These are phyloP conservation scores for Unio delphinus DNA, from an alignment of 2,888 invertebrate species.

Conservation along the genomic window DNA sequence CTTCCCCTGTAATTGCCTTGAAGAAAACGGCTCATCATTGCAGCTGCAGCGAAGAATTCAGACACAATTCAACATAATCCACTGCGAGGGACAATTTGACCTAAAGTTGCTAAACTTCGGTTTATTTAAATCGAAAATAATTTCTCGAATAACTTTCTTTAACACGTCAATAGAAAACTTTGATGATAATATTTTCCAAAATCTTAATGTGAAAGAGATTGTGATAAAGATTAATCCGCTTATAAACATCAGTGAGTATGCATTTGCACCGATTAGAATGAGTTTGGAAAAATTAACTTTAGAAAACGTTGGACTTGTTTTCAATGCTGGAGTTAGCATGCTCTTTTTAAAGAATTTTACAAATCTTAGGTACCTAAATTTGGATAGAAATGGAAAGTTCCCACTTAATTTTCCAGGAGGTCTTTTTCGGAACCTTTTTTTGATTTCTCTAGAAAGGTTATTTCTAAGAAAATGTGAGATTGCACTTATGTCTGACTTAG, in stretches of 20 bases:
- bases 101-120: slow-evolving; percentile 10
- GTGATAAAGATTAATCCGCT: slow-evolving; percentile 16
- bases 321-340: slow-evolving; percentile 6
- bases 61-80: slow-evolving; percentile 13
- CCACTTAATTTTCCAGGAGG: slow-evolving; percentile 21
- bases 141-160: slow-evolving; percentile 19
- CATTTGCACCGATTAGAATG: slow-evolving; percentile 11
- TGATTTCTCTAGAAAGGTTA: slow-evolving; percentile 13
- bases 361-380: slow-evolving; percentile 12
- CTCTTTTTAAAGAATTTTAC: slow-evolving; percentile 17
- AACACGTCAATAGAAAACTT: slow-evolving; percentile 14
- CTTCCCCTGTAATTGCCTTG: slow-evolving; percentile 22
- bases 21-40: slow-evolving; percentile 7
- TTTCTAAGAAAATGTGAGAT: slow-evolving; percentile 25
- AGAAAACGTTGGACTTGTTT: slow-evolving; percentile 17
- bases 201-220: slow-evolving; percentile 13
- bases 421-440: slow-evolving; percentile 16
- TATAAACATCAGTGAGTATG: slow-evolving; percentile 8
- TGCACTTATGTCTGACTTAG: slow-evolving; percentile 14
- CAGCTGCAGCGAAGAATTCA: neutral
- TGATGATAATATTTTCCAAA: slow-evolving; percentile 8
- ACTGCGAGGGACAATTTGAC: slow-evolving; percentile 21
- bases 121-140: slow-evolving; percentile 4
- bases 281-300: slow-evolving; percentile 15
- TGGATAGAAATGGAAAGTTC: slow-evolving; percentile 25